A percentile compares a stretch with the other conserved stretches of the same genome.
phyloP scores from a whole-genome alignment of 2,888 invertebrate species.

The Marasmarcha lunaedactyla region DNA sequence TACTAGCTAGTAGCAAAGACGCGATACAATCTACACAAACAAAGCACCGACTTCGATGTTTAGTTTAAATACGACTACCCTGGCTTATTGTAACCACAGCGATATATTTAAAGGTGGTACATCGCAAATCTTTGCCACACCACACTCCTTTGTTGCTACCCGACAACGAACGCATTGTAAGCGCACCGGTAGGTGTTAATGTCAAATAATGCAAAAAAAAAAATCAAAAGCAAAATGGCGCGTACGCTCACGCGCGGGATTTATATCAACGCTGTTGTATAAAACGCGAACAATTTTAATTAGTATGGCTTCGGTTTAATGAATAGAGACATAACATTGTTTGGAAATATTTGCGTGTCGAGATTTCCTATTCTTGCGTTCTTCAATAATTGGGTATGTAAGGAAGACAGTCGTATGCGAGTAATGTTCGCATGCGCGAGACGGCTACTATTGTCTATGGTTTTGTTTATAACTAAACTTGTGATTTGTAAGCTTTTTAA shows the following conservation, averaged over 20 bases:
- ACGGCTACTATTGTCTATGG: slow-evolving; percentile 1
- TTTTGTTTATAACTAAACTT: slow-evolving; percentile 1
- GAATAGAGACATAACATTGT: slow-evolving; percentile 50
- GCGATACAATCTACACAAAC: too few species aligned
- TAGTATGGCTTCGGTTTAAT: slow-evolving; percentile 39
- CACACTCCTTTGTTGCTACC: slow-evolving; percentile 1
- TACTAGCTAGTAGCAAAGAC: too few species aligned
- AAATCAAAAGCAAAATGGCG: slow-evolving; percentile 21
- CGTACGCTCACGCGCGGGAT: too few species aligned
- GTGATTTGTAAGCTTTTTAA: slow-evolving; percentile 1
- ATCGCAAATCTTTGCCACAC: slow-evolving; percentile 35
- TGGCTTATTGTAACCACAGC: slow-evolving; percentile 26
- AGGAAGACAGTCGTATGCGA: slow-evolving; percentile 38
- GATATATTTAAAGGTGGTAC: slow-evolving; percentile 44
- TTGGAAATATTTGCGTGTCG: slow-evolving; percentile 12
- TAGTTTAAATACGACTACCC: slow-evolving; percentile 21
- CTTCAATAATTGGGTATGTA: slow-evolving; percentile 49
- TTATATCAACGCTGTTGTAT: too few species aligned
- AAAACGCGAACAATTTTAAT: slow-evolving; percentile 44
- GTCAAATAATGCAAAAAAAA: slow-evolving; percentile 38
- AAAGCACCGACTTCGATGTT: neutral
- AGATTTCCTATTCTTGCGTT: slow-evolving; percentile 35
- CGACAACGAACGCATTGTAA: slow-evolving; percentile 34
- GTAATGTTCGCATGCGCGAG: slow-evolving; percentile 7
- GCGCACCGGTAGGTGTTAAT: slow-evolving; percentile 30